These are phyloP conservation scores for Phylloscopus trochilus DNA, from an alignment of 2,113 vertebrate genomes.

Conservation along the genomic window DNA sequence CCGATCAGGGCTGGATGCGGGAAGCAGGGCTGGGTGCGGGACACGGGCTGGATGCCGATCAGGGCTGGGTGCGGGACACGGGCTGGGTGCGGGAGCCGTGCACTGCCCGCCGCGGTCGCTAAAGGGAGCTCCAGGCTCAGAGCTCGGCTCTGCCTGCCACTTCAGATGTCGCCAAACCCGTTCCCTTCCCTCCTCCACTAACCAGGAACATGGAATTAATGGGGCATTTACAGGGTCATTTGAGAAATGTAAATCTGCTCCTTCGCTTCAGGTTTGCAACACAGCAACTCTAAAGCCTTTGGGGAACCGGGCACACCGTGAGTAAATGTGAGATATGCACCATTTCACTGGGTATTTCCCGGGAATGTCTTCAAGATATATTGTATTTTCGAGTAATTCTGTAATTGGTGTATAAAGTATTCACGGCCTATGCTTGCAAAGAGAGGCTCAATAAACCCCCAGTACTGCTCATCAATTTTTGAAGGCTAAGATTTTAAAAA, in stretches of 20 bases:
- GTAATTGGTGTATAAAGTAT: background rate
- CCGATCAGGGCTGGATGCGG: too few relatives aligned
- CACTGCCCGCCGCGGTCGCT: background rate
- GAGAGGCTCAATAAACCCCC: background rate
- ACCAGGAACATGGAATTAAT: background rate
- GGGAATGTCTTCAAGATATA: background rate
- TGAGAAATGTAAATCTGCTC: background rate
- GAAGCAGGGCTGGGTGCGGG: too few relatives aligned
- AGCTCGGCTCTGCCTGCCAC: background rate
- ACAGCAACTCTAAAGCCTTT: background rate
- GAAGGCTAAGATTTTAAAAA: background rate
- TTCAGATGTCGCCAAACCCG: background rate
- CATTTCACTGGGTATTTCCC: background rate
- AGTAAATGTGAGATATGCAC: background rate
- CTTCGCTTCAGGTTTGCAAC: background rate
- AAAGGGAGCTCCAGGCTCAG: constrained; percentile 61
- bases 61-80: too few relatives aligned
- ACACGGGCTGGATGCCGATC: accelerated
- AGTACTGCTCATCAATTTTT: background rate
- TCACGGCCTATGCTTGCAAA: background rate
- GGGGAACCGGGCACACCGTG: background rate
- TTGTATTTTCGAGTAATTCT: background rate
- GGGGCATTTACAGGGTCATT: background rate
- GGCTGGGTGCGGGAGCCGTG: background rate
- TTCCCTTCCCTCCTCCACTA: background rate